These are phyloP conservation scores for Bugulina stolonifera DNA, from an alignment of 2,888 invertebrate species.

Conservation along the genomic window DNA sequence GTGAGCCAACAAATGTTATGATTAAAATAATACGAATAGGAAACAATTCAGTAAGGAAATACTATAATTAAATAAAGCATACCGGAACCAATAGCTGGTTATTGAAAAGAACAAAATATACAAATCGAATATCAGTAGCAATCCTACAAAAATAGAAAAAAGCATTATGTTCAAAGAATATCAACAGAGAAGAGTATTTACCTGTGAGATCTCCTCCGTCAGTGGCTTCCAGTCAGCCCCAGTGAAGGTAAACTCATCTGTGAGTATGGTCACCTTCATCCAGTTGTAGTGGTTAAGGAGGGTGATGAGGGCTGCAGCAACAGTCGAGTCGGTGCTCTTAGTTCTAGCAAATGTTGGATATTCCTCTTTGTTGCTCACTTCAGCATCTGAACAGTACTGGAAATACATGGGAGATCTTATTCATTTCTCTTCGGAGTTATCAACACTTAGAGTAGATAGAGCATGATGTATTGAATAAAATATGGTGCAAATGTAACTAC, in stretches of 20 bases:
- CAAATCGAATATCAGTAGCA: no score
- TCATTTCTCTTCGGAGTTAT: neutral
- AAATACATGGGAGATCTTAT: neutral
- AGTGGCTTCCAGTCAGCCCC: neutral
- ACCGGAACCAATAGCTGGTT: no score
- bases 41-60: no score
- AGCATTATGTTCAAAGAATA: no score
- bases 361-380: conserved; percentile 77
- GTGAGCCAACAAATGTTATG: no score
- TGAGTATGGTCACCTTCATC: conserved; percentile 79
- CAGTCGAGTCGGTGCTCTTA: conserved; percentile 85
- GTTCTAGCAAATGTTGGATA: conserved; percentile 89
- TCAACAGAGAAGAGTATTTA: no score
- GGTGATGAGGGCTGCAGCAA: conserved; percentile 83
- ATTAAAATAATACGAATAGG: no score
- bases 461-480: neutral
- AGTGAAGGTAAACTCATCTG: conserved; percentile 56
- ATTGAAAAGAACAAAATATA: no score
- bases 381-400: conserved; percentile 84
- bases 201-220: neutral
- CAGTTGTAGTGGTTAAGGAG: conserved; percentile 78
- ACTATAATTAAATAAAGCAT: no score
- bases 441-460: neutral
- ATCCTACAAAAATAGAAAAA: no score
- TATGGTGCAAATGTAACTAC: neutral